Percentiles rank a stretch among this genome's conserved stretches.
These are phyloP conservation scores for Troides aeacus DNA, from an alignment of 2,888 invertebrate species.

Conservation along the genomic window DNA sequence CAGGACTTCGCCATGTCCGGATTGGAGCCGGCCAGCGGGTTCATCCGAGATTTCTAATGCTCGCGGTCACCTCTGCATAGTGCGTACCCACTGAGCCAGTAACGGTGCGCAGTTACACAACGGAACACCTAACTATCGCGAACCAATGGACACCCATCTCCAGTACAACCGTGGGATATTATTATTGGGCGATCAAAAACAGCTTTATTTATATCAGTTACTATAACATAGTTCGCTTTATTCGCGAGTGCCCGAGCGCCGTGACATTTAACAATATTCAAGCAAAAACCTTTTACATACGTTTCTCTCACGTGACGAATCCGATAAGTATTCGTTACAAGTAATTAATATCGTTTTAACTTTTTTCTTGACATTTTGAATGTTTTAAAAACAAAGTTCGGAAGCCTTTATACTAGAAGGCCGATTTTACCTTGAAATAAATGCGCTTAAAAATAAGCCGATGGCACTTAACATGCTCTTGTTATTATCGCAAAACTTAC, in stretches of 20 bases:
- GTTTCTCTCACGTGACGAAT: conserved; percentile 13
- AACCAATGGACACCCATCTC: conserved; percentile 64
- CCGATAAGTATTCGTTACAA: conserved; percentile 7
- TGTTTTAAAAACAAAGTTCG: conserved; percentile 20
- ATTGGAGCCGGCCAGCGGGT: background rate
- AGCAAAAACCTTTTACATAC: background rate
- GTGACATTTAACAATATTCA: conserved; percentile 6
- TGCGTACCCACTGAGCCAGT: conserved; percentile 27
- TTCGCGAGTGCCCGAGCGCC: background rate
- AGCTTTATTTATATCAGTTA: background rate
- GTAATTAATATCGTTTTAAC: conserved; percentile 23
- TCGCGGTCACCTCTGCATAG: conserved; percentile 36
- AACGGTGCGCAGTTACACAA: conserved; percentile 40
- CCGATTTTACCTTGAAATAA: conserved; percentile 1
- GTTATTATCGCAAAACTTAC: background rate
- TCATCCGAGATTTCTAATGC: conserved; percentile 26
- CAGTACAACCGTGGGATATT: conserved; percentile 36
- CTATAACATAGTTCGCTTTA: background rate
- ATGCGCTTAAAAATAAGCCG: background rate
- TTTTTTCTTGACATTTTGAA: conserved; percentile 26
- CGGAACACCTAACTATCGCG: conserved; percentile 60
- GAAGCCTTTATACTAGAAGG: conserved; percentile 3
- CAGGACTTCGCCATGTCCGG: background rate
- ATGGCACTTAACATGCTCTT: conserved; percentile 3
- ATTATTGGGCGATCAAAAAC: background rate